Evolutionary conservation across 1,140 invertebrate genomes (phyloP), one percentile per base, ranked within the genome.

Genomic region (Acromyrmex charruanus): DNA sequence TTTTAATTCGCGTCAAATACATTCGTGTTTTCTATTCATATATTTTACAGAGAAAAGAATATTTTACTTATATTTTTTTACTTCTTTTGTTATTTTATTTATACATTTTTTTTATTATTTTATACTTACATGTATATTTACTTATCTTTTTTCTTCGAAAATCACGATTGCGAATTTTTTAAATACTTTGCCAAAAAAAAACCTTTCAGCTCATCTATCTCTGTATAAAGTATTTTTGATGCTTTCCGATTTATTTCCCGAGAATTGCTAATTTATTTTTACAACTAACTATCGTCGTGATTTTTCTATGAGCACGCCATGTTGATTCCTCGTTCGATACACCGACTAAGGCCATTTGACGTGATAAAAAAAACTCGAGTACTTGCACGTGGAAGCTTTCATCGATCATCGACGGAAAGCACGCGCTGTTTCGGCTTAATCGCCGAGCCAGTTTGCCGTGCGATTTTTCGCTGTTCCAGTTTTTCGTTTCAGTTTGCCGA

Each of bases 321-420:
- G 39, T 39, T 7, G 35, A 39, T 39, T 16, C 10, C 3, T 18
- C 49, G 6, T n/a, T 39, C 21, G 63, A 68, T 31, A 53, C n/a
- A 12, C 2, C 2, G 10, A 7, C 14, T 21, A 79, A 53, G 7
- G 25, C 3, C 18, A 7, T 3, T 66, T 55, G 61, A 39, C 28
- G 6, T 28, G 77, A 66, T 18, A 80, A 66, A 68, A 68, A 77
- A 80, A 66, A 80, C 3, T 59, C 74, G 18, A 6, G 35, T 25
- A 51, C n/a, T 69, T 9, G 2, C 51, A 51, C 53, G 31, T 28
- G 21, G 35, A 18, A n/a, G 39, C 79, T 39, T 59, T 72, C 66
- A 49, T 72, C 53, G 53, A 72, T 71, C n/a, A 82, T 65, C n/a
- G 44, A 21, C 59, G 14, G 25, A 66, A 55, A 55, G 25, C 49